These are phyloP conservation scores for Phania funesta DNA, from an alignment of 2,888 invertebrate species.

Conservation along the genomic window DNA sequence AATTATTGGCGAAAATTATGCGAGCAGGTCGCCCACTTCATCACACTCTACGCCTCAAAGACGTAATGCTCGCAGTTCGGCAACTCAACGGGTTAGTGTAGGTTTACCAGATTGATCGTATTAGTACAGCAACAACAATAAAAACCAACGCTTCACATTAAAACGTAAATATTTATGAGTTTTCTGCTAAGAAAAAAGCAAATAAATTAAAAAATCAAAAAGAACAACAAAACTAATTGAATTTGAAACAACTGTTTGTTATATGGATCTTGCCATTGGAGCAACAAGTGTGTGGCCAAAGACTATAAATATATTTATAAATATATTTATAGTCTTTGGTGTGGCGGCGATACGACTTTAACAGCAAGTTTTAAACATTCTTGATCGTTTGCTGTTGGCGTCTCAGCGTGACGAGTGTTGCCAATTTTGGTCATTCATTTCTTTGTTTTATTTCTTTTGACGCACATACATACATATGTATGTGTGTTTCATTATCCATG, in stretches of 20 bases:
- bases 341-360: not conserved
- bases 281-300: conserved; percentile 42
- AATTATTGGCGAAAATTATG: conserved; percentile 72
- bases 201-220: not conserved
- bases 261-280: conserved; percentile 37
- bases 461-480: too few species aligned
- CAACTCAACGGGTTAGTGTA: conserved; percentile 77
- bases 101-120: conserved; percentile 77
- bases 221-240: not conserved
- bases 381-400: conserved; percentile 2
- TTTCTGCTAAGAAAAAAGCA: not conserved
- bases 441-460: not conserved
- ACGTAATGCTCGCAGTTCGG: conserved; percentile 74
- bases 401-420: conserved; percentile 31
- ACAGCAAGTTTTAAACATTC: not conserved
- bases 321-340: too few species aligned
- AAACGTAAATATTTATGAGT: conserved; percentile 40
- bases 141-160: conserved; percentile 1
- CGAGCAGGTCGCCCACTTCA: conserved; percentile 67
- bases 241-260: conserved; percentile 22
- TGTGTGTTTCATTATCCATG: not conserved
- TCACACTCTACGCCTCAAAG: conserved; percentile 63
- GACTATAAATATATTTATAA: too few species aligned
- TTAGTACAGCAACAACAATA: not conserved
- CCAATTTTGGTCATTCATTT: conserved; percentile 22